Evolutionary conservation across 2,797 vertebrate species (phyloP).

Genomic region (Peromyscus aztecus): DNA sequence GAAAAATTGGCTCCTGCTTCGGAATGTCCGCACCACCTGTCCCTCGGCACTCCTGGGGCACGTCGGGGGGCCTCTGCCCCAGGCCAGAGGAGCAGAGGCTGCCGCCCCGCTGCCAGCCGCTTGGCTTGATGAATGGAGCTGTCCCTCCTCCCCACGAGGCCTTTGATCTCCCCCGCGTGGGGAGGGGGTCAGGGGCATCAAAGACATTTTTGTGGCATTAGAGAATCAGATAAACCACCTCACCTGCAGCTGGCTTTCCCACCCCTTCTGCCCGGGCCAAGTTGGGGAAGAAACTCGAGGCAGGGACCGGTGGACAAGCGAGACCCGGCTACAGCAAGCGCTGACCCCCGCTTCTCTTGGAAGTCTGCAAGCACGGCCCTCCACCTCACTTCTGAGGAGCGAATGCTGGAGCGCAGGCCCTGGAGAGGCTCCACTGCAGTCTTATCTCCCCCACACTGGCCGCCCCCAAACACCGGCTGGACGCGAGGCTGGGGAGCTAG

Average conservation of each 20-base stretch:
- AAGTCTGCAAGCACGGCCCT: background rate
- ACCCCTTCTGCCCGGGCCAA: conserved; percentile 64
- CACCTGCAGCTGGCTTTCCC: conserved; percentile 83
- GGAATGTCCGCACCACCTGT: conserved; percentile 76
- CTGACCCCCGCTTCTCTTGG: background rate
- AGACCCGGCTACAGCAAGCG: background rate
- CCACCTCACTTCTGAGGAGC: background rate
- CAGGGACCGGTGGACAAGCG: background rate
- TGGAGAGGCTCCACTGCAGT: background rate
- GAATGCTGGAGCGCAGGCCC: background rate
- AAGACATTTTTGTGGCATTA: conserved; percentile 86
- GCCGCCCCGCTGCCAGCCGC: conserved; percentile 67
- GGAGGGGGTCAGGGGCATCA: conserved; percentile 81
- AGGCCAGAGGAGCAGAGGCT: conserved; percentile 36
- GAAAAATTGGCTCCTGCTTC: conserved; percentile 37
- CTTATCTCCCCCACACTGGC: conserved; percentile 20
- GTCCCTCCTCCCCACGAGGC: conserved; percentile 78
- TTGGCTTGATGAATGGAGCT: conserved; percentile 83
- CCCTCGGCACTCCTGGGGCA: conserved; percentile 69
- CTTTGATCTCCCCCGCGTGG: conserved; percentile 81
- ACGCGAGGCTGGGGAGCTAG: background rate
- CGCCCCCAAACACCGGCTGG: background rate
- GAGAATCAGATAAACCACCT: conserved; percentile 84
- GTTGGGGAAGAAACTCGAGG: conserved; percentile 44
- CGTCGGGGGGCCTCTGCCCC: conserved; percentile 9